Conservation (phyloP, 2,113 vertebrate genomes). For the Tursiops truncatus region DNA sequence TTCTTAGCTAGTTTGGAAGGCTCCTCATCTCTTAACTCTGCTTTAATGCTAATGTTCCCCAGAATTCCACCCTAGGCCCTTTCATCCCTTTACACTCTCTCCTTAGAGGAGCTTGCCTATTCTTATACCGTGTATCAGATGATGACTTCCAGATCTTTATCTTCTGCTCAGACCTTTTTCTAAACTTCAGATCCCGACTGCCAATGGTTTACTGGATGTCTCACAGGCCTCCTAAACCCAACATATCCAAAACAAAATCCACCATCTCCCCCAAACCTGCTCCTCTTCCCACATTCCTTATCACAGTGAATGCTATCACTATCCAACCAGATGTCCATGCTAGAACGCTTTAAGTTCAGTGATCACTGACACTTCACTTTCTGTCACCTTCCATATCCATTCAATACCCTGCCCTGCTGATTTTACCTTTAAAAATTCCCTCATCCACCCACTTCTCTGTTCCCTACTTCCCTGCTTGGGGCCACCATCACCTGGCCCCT, state of each 20-base stretch:
- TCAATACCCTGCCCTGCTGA: neutral
- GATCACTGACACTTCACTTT: neutral
- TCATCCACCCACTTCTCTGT: neutral
- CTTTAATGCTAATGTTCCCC: neutral
- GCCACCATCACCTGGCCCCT: neutral
- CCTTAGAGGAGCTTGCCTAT: neutral
- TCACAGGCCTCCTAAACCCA: neutral
- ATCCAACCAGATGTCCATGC: neutral
- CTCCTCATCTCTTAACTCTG: neutral
- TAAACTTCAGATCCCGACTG: neutral
- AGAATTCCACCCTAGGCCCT: neutral
- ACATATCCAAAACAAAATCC: neutral
- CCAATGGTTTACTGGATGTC: neutral
- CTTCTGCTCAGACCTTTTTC: neutral
- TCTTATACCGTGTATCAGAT: neutral
- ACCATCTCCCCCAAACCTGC: neutral
- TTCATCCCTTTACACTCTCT: neutral
- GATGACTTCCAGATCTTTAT: neutral
- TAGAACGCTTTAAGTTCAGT: neutral
- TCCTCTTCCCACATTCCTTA: neutral
- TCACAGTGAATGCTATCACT: neutral
- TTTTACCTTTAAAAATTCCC: neutral
- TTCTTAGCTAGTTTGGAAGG: neutral
- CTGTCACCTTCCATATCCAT: neutral
- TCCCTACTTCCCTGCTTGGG: neutral